phyloP scores from a whole-genome alignment of 2,113 vertebrate genomes.

The Coptodon rendalli region DNA sequence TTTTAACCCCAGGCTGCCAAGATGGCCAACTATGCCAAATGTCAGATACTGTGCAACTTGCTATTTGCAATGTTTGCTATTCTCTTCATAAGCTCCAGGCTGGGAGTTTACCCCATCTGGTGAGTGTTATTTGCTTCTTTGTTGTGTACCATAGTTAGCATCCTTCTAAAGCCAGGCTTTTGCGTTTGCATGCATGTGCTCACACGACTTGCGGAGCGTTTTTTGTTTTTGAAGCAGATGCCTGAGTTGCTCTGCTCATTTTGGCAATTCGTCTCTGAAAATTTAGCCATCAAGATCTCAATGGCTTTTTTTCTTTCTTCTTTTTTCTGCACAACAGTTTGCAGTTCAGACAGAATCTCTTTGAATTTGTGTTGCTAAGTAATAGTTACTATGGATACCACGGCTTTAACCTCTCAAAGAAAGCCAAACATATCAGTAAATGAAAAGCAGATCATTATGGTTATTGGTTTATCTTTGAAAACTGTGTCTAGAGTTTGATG shows the following conservation, averaged over 20 bases:
- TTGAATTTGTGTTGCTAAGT: constrained; percentile 67
- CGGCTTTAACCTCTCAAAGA: constrained; percentile 44
- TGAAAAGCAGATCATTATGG: constrained; percentile 26
- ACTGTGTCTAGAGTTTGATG: background rate
- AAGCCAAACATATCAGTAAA: constrained; percentile 39
- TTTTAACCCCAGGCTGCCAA: constrained; percentile 82
- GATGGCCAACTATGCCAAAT: constrained; percentile 99
- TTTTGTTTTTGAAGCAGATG: background rate
- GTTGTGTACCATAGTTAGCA: background rate
- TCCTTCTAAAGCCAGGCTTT: background rate
- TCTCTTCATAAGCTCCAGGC: constrained; percentile 90
- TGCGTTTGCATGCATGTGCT: background rate
- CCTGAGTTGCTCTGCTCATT: background rate
- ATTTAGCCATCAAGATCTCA: background rate
- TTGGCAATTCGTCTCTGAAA: background rate
- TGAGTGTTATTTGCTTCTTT: constrained; percentile 67
- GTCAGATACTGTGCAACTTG: constrained; percentile 93
- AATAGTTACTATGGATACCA: constrained; percentile 75
- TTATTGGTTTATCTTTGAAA: constrained; percentile 1
- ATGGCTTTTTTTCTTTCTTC: background rate
- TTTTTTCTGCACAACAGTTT: constrained; percentile 4
- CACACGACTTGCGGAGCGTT: background rate
- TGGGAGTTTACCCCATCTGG: constrained; percentile 92
- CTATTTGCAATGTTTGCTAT: constrained; percentile 91
- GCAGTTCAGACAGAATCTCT: constrained; percentile 42